Base-by-base conservation (phyloP, 2,888 invertebrate genomes). In the Pocota personata region DNA sequence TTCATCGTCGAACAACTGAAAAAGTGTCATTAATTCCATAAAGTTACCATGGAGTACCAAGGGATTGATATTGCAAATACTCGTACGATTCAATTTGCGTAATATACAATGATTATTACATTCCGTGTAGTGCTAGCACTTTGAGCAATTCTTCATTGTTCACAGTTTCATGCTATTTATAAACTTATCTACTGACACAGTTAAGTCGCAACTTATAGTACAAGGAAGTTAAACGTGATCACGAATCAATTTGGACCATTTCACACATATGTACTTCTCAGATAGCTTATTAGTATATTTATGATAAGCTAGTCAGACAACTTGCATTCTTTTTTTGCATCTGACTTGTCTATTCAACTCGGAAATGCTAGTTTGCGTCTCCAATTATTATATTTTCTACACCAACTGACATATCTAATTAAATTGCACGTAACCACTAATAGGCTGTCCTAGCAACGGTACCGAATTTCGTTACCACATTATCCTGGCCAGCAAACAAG, bases 381-480 rank as follows among this genome's bases (percentile, higher is more conserved):
- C 57, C 48, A 48, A 58, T 32, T 48, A 32, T 16, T 48, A n/a
- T n/a, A 4, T 58, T 27, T 14, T 10, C 32, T 12, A 27, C 12
- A 40, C 30, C 55, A 24, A 40, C 37, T 24, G 43, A 43, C 57
- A 58, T 14, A 76, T 19, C 76, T 57, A 66, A 66, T 67, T 76
- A 76, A 76, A 67, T 76, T 30, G 66, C 46, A 57, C 48, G 37
- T 48, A 67, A 40, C 76, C 48, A 58, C 50, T 48, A 76, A 67
- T 55, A 57, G 35, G 30, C 52, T 66, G 32, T 55, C 55, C 14
- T 19, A 21, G 32, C 37, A n/a, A 21, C 8, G 16, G 19, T n/a
- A 71, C 57, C 66, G 57, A 57, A 71, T 71, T 71, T 37, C 50
- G 62, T 67, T 67, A 58, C 48, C 57, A 27, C 66, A 76, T 48